Evolutionary conservation across 2,888 invertebrate genomes (phyloP).

Genomic region (Pristionchus entomophagus): DNA sequence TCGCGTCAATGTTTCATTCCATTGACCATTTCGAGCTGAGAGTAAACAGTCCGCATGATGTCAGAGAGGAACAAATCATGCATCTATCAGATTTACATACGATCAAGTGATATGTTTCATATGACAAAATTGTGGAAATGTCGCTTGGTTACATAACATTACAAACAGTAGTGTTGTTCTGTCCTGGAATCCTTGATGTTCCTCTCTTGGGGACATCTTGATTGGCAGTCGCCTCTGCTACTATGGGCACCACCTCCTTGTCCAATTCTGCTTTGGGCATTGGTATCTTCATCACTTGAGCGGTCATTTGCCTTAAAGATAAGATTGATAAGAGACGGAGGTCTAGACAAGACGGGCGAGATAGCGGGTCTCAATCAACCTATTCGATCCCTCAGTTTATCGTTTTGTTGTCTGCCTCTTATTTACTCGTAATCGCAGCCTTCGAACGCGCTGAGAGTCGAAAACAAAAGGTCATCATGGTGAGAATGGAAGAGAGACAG

Average conservation of each 20-base stretch:
- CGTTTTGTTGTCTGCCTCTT: not conserved
- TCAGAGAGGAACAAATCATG: too few species aligned
- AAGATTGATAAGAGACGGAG: constrained; percentile 1
- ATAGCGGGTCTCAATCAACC: not conserved
- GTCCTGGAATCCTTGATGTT: not conserved
- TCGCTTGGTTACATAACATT: constrained; percentile 12
- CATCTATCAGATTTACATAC: too few species aligned
- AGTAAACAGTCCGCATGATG: constrained; percentile 8
- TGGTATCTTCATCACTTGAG: constrained; percentile 83
- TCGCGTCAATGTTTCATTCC: constrained; percentile 22
- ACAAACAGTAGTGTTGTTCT: constrained; percentile 43
- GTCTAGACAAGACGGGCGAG: not conserved
- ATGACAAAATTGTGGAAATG: too few species aligned
- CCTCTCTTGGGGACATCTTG: constrained; percentile 20
- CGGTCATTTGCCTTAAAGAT: constrained; percentile 80
- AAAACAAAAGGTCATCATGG: constrained; percentile 34
- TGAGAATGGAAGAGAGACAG: not conserved
- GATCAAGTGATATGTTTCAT: too few species aligned
- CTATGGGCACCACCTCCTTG: constrained; percentile 80
- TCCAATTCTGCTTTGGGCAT: constrained; percentile 83
- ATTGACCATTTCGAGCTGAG: constrained; percentile 23
- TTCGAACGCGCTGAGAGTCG: not conserved
- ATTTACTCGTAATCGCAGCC: constrained; percentile 4
- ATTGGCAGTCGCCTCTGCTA: not conserved
- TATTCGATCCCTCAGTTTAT: not conserved